Percentiles rank a stretch among this genome's conserved stretches.
These are phyloP conservation scores for Drosophila austrosaltans DNA, from an alignment of 2,888 invertebrate genomes.

Conservation along the genomic window DNA sequence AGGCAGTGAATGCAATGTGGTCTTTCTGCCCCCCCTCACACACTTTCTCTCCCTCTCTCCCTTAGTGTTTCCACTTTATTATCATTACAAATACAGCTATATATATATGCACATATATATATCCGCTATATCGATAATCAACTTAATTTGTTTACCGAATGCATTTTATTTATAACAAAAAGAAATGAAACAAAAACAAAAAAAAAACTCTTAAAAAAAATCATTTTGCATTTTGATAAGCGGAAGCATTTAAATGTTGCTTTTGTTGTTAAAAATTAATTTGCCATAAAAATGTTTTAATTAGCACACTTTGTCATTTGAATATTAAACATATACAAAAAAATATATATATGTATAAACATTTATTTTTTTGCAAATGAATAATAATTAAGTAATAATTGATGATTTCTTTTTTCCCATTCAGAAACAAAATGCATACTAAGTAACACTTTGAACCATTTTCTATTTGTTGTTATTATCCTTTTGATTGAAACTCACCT, in stretches of 20 bases:
- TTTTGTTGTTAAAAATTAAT: constrained; percentile 38
- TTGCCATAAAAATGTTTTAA: constrained; percentile 53
- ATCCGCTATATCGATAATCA: constrained; percentile 67
- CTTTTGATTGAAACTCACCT: constrained; percentile 75
- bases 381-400: constrained; percentile 54
- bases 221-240: constrained; percentile 62
- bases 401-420: background rate
- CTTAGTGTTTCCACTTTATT: constrained; percentile 16
- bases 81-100: constrained; percentile 52
- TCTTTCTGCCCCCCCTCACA: background rate
- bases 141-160: constrained; percentile 71
- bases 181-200: constrained; percentile 33
- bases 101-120: constrained; percentile 17
- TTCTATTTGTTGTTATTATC: background rate
- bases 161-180: constrained; percentile 67
- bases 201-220: constrained; percentile 27
- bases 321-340: no score
- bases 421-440: background rate
- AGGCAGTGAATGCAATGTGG: background rate
- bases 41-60: background rate
- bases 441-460: no score
- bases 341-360: no score
- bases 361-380: constrained; percentile 56
- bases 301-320: constrained; percentile 55
- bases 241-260: constrained; percentile 59